Evolutionary conservation across 2,113 vertebrate genomes (phyloP), one percentile per base, ranked within the genome.

Genomic region (Epinephelus lanceolatus): DNA sequence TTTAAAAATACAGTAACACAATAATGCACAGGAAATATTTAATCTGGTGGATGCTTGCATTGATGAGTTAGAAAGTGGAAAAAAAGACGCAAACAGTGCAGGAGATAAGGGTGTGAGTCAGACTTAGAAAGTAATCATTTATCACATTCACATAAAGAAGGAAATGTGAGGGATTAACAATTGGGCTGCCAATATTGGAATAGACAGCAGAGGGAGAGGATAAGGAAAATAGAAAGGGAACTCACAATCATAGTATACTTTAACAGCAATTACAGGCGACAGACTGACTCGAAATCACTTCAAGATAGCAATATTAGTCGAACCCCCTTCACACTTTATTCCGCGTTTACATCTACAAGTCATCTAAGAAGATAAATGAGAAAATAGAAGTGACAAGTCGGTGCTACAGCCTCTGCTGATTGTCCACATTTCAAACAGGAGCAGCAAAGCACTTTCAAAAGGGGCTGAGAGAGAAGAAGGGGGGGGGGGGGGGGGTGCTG

Each of bases 371-470:
- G 75, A 88, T 59, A 65, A 78, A 79, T 60, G 66, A 80, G 71
- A 81, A 86, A 85, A 74, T 71, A 69, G 23, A 72, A 80, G 66
- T 82, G 82, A 80, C 68, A 68, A 53, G 59, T 62, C 42, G 23
- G 52, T 15, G 67, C 66, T 37, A 45, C 81, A 65, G 72, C 62
- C 49, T 1, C 42, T 5, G 21, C 74, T 68, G 84, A 89, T 84
- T 89, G 91, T 86, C 86, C 86, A 79, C 79, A 85, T 86, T 86
- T 84, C 49, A 82, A 74, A 86, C 60, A 84, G 42, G 72, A 55
- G 62, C 6, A 68, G 59, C 27, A 76, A 74, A 80, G 55, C 70
- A 69, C 52, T 87, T 81, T 83, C 23, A 75, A 80, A 73, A 59
- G 9, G 21, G 47, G 49, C 67, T 33, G 76, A 78, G 27, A 60